These are phyloP conservation scores for Drosophila flavopinicola DNA, from an alignment of 2,888 invertebrate species.

Conservation along the genomic window DNA sequence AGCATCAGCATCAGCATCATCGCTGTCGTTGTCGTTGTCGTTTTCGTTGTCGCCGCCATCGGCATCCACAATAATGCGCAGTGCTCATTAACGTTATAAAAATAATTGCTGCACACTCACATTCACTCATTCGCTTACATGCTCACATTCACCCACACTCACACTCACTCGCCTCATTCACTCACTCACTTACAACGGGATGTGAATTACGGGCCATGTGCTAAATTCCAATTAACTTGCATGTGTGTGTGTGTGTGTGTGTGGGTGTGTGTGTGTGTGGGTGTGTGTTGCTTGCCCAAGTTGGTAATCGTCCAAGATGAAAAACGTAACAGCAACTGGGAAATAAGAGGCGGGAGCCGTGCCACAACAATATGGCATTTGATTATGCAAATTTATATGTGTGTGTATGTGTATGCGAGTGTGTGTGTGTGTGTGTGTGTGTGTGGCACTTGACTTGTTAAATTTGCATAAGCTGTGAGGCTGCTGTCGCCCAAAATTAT, in stretches of 20 bases:
- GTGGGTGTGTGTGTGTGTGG: slow-evolving; percentile 11
- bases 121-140: slow-evolving; percentile 27
- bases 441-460: slow-evolving; percentile 71
- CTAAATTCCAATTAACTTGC: slow-evolving; percentile 79
- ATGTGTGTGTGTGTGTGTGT: slow-evolving; percentile 20
- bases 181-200: slow-evolving; percentile 16
- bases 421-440: slow-evolving; percentile 20
- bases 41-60: slow-evolving; percentile 30
- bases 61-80: slow-evolving; percentile 68
- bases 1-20: slow-evolving; percentile 15
- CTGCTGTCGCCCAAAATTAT: slow-evolving; percentile 60
- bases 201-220: slow-evolving; percentile 69
- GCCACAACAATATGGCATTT: slow-evolving; percentile 73
- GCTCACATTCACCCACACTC: slow-evolving; percentile 24
- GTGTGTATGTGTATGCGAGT: slow-evolving; percentile 12
- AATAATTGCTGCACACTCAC: slow-evolving; percentile 74
- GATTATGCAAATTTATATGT: slow-evolving; percentile 71
- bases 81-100: slow-evolving; percentile 78
- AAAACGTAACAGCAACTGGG: slow-evolving; percentile 45
- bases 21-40: slow-evolving; percentile 2
- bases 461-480: slow-evolving; percentile 72
- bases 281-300: slow-evolving; percentile 47
- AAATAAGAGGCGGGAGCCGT: slow-evolving; percentile 15
- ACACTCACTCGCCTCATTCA: slow-evolving; percentile 10
- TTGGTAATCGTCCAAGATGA: slow-evolving; percentile 73